Base-by-base conservation (phyloP, 2,113 vertebrate species). In the Halichoerus grypus region DNA sequence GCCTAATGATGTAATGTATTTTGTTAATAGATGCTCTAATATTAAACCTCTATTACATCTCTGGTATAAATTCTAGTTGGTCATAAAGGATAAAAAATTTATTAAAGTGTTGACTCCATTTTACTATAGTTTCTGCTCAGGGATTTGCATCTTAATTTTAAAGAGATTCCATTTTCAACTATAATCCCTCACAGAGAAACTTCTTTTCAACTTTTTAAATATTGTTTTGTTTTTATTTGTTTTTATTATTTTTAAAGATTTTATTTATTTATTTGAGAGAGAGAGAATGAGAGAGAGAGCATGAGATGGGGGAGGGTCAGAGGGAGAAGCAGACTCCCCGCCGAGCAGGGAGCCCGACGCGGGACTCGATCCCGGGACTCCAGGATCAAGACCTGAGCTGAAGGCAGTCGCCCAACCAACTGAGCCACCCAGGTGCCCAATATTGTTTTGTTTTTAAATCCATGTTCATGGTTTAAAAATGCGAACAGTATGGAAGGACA, bases 1-100 rank as follows among this genome's bases (percentile, higher is more conserved):
- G 2, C 53, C 55, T 98, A 98, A 92, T 94, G 90, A 93, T 80
- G 53, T 83, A 92, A 92, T 96, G 33, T 42, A 96, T 96, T 98
- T 93, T 93, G 91, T 79, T 96, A 97, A 97, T 89, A 93, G 53
- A 59, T 89, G 93, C 90, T 91, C 59, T 96, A 94, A 86, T 95
- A 83, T 86, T 83, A 93, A 91, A 81, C 49, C 31, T 74, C 55
- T 87, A 12, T 82, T 72, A 65, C 28, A 93, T 74, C 21, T 31
- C 36, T 82, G 76, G 57, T 71, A 94, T 90, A 97, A 94, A 92
- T 79, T 96, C 71, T 87, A 28, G 0, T 88, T 97, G 61, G 53
- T 88, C 77, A 87, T 69, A 97, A 93, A 82, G 61, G 57, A 76
- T 88, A 84, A 97, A 91, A 94, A 51, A 95, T 36, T 46, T 98